These are phyloP conservation scores for Dromas ardeola DNA, from an alignment of 2,113 vertebrate species.

Conservation along the genomic window DNA sequence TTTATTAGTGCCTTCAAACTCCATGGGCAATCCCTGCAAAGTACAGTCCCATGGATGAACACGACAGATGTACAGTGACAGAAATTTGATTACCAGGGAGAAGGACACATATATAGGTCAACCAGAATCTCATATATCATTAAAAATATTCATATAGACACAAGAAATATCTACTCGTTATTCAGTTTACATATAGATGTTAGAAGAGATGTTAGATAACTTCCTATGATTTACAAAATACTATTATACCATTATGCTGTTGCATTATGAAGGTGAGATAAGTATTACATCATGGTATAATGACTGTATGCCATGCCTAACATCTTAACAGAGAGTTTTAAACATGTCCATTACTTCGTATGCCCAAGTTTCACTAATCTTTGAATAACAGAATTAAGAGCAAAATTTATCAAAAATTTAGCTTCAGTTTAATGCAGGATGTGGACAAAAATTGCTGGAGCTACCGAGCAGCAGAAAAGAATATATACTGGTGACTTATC, in stretches of 20 bases:
- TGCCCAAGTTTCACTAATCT: background rate
- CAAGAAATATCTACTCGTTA: background rate
- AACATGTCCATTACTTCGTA: background rate
- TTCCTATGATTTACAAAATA: background rate
- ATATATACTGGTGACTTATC: background rate
- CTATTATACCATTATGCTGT: background rate
- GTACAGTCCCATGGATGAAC: background rate
- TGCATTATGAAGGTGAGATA: background rate
- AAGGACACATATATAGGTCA: background rate
- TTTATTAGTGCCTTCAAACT: background rate
- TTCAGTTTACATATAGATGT: background rate
- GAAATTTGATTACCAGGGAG: background rate
- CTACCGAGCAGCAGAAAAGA: background rate
- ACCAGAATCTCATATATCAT: background rate
- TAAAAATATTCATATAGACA: background rate
- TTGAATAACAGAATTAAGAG: background rate
- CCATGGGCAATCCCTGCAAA: background rate
- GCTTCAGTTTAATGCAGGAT: background rate
- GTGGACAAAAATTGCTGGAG: background rate
- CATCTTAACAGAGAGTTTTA: background rate
- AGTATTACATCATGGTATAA: background rate
- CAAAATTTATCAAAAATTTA: background rate
- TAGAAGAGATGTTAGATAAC: background rate
- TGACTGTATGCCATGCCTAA: background rate
- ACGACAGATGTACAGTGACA: background rate